These are phyloP conservation scores for Acanthisitta chloris DNA, from an alignment of 2,113 vertebrate species.

Conservation along the genomic window DNA sequence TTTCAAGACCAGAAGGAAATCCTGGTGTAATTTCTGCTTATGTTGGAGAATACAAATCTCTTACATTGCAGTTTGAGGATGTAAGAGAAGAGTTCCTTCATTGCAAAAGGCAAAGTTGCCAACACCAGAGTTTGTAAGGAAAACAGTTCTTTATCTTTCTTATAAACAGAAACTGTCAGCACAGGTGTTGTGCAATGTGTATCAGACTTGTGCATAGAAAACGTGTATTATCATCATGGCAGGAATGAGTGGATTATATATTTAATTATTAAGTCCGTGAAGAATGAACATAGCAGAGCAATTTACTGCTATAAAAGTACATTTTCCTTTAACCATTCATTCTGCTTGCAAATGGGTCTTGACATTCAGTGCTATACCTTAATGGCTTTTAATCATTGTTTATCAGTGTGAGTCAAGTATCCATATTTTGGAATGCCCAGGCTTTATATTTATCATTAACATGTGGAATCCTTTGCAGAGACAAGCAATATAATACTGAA, in stretches of 20 bases:
- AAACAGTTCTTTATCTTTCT: background rate
- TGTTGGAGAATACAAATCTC: background rate
- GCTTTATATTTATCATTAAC: background rate
- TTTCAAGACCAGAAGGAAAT: background rate
- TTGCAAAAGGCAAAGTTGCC: background rate
- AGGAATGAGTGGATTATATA: background rate
- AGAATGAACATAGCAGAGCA: background rate
- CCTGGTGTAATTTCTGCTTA: background rate
- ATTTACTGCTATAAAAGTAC: background rate
- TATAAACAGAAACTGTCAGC: background rate
- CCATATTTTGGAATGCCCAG: background rate
- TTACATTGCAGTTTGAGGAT: background rate
- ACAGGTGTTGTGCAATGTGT: rapidly evolving
- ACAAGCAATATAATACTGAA: background rate
- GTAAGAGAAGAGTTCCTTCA: background rate
- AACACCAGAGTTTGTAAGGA: background rate
- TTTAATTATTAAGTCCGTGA: background rate
- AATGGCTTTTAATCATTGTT: background rate
- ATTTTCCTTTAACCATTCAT: background rate
- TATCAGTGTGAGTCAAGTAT: background rate
- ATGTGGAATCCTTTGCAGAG: background rate
- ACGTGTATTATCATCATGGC: background rate
- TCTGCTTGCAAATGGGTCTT: background rate
- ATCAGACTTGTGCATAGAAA: background rate
- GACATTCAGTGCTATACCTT: background rate